Base-by-base conservation (phyloP, 1,140 invertebrate species). In the Drosophila tsacasi region DNA sequence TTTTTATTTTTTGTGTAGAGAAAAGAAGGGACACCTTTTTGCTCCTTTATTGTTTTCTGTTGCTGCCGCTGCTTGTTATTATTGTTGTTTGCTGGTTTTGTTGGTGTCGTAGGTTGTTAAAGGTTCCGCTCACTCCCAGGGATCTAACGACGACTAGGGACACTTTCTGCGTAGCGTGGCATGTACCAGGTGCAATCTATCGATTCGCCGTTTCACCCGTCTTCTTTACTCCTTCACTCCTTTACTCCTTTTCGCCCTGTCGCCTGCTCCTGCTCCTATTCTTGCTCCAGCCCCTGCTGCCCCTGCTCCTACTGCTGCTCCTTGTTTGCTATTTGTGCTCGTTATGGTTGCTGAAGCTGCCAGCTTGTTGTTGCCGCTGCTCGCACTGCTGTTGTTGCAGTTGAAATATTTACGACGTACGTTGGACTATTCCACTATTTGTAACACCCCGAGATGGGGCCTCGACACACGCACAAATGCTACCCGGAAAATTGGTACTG, bases 321-420 rank as follows among this genome's bases (percentile, higher is more conserved):
- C 76, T 79, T 87, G 83, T 85, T 85, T 81, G 83, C 84, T 87
- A 87, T 85, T 87, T 79, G 80, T 83, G 76, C 83, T 87, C 83
- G 80, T 81, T 81, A 81, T 81, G 78, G 82, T 79, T 68, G 69
- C 74, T 83, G 83, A 61, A 72, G 75, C 71, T 80, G 68, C 59
- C 71, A 64, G 57, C 57, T 50, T 66, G 46, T 63, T 73, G 54
- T 55, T 68, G 81, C 37, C 65, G 59, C 58, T 76, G 66, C 58
- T 85, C 68, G 68, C 63, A 25, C 66, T 68, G 78, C 78, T 81
- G 85, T 90, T 89, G 85, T 89, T 89, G 85, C 85, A 89, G 81
- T 90, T 89, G 85, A 89, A 89, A 89, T 89, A 90, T 89, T 89
- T 89, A 90, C 85, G 85, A 90, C 81, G 81, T 90, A 89, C 85